Base-by-base conservation (phyloP, 2,888 invertebrate genomes). In the Eledona agricola region DNA sequence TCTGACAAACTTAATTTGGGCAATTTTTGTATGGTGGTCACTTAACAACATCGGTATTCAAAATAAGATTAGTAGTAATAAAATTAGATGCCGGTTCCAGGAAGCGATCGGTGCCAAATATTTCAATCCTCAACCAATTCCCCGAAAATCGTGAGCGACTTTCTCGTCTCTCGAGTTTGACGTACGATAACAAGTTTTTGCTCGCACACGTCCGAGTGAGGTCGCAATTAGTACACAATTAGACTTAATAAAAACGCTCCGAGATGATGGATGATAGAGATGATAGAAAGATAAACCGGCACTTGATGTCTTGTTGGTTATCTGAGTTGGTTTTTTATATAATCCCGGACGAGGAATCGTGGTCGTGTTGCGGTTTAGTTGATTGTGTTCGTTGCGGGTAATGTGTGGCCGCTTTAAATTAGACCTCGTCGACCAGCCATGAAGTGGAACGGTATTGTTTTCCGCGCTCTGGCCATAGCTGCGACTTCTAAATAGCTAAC, bases 401-500 rank as follows among this genome's bases (percentile, higher is more conserved):
- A 45, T 45, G 47, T 47, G 47, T 47, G 49, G 49, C 49, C 49
- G 49, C 31, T 26, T 50, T 38, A 50, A 50, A 50, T 50, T 50
- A 50, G 25, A 32, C 45, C 47, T 40, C 31, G 31, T 40, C 40
- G 31, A 25, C 12, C 40, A 40, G 25, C 22, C 49, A 40, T 40
- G 49, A 50, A 50, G 49, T 50, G 49, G 40, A 50, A 50, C 49
- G 49, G 49, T 50, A 50, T 50, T 50, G 49, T 50, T 50, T 50
- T 38, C 49, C 38, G 23, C 38, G 19, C 38, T 31, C 49, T 29
- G 49, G 17, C 19, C 20, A 10, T 38, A 31, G 16, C 17, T 38
- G 26, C 40, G 19, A 50, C 20, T 50, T 50, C 40, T 50, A 50
- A 50, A 50, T 40, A 50, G 40, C 40, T 40, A 38, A 59, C 56